These are phyloP conservation scores for Zapus hudsonius DNA, from an alignment of 2,113 vertebrate genomes.

Conservation along the genomic window DNA sequence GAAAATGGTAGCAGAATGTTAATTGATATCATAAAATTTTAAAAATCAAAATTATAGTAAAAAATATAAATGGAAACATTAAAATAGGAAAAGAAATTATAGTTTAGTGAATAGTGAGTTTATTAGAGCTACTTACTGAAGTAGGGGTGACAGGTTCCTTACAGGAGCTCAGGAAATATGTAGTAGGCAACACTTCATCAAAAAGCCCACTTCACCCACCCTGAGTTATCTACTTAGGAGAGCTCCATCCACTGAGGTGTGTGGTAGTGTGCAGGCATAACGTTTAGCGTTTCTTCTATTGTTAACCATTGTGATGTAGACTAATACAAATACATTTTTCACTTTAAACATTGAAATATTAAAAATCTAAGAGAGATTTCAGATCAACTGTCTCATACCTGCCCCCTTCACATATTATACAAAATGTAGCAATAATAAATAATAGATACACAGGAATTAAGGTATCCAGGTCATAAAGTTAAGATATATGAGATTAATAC, in stretches of 20 bases:
- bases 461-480: slow-evolving; percentile 15
- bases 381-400: neutral
- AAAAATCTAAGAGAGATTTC: slow-evolving; percentile 12
- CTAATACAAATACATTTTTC: neutral
- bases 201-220: too few relatives aligned
- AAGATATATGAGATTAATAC: slow-evolving; percentile 38
- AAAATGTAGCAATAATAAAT: slow-evolving; percentile 42
- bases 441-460: slow-evolving; percentile 59
- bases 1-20: neutral
- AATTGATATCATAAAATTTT: neutral
- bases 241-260: too few relatives aligned
- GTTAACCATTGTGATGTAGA: neutral
- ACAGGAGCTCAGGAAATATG: too few relatives aligned
- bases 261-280: too few relatives aligned
- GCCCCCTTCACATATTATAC: slow-evolving; percentile 12
- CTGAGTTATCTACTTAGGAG: too few relatives aligned
- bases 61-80: neutral
- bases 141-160: too few relatives aligned
- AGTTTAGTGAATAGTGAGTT: too few relatives aligned
- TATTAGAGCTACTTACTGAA: too few relatives aligned
- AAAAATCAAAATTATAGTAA: neutral
- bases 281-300: neutral
- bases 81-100: neutral
- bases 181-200: too few relatives aligned
- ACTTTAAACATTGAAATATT: neutral